Evolutionary conservation across 2,113 vertebrate genomes (phyloP).

Genomic region (Entelurus aequoreus): DNA sequence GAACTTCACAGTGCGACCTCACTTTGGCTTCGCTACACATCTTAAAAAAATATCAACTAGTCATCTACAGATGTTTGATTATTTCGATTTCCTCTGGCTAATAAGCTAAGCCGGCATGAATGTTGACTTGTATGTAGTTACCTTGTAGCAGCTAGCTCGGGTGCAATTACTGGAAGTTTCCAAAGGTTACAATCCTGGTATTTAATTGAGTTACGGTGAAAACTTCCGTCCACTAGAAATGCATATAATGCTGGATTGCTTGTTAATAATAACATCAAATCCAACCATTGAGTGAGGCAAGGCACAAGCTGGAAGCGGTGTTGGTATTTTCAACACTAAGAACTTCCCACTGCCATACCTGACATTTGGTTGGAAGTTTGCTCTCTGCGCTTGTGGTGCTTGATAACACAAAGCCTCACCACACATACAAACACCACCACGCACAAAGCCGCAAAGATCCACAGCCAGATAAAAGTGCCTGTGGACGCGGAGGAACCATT

Average conservation of each 20-base stretch:
- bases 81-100: no score
- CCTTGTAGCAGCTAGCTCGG: no score
- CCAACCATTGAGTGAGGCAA: neutral
- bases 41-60: no score
- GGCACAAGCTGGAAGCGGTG: neutral
- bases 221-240: no score
- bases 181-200: no score
- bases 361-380: slow-evolving; percentile 4
- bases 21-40: no score
- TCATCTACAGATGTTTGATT: no score
- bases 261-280: neutral
- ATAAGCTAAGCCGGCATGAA: no score
- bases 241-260: neutral
- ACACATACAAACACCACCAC: slow-evolving; percentile 20
- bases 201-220: no score
- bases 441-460: slow-evolving; percentile 17
- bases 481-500: neutral
- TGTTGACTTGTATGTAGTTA: no score
- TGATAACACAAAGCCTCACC: slow-evolving; percentile 31
- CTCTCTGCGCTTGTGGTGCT: slow-evolving; percentile 25
- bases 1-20: no score
- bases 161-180: no score
- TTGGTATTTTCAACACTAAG: neutral
- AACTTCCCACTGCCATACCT: neutral
- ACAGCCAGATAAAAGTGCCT: slow-evolving; percentile 37